Evolutionary conservation across 2,888 invertebrate genomes (phyloP).

Genomic region (Eupeodes luniger): DNA sequence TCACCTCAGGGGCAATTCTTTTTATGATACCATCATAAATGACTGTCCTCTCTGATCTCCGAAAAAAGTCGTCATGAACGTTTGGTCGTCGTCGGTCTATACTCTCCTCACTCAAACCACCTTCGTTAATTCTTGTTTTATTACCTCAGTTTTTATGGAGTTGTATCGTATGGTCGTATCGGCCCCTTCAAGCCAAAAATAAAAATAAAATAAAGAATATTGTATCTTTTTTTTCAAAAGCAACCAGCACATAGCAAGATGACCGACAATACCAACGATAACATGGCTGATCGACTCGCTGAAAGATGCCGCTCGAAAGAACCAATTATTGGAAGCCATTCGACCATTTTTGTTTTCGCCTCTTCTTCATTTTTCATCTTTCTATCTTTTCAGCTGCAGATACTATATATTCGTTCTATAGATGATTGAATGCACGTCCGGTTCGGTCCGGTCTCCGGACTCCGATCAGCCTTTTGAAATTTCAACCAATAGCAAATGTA

Average conservation of each 20-base stretch:
- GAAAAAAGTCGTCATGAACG: conserved; percentile 41
- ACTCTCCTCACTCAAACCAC: conserved; percentile 22
- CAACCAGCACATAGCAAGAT: conserved; percentile 25
- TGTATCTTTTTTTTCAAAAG: conserved; percentile 44
- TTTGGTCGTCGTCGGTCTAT: not conserved
- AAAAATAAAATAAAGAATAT: conserved; percentile 32
- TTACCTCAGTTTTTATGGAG: conserved; percentile 58
- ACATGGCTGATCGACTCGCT: conserved; percentile 68
- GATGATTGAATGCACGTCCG: conserved; percentile 35
- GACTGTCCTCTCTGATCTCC: conserved; percentile 61
- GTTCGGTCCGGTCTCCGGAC: not conserved
- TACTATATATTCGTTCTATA: not conserved
- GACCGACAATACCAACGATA: conserved; percentile 68
- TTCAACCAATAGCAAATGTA: conserved; percentile 57
- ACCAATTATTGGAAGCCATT: conserved; percentile 65
- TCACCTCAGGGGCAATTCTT: conserved; percentile 65
- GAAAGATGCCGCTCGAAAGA: conserved; percentile 43
- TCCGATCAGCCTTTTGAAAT: conserved; percentile 19
- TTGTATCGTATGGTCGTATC: conserved; percentile 37
- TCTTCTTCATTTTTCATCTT: not conserved
- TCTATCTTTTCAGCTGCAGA: not conserved
- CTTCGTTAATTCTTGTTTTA: conserved; percentile 58
- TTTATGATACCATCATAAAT: conserved; percentile 72
- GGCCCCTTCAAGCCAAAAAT: conserved; percentile 28
- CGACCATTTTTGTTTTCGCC: conserved; percentile 49